Evolutionary conservation across 2,888 invertebrate species (phyloP), one percentile per base, ranked within the genome.

Genomic region (Hypomecis punctinalis): DNA sequence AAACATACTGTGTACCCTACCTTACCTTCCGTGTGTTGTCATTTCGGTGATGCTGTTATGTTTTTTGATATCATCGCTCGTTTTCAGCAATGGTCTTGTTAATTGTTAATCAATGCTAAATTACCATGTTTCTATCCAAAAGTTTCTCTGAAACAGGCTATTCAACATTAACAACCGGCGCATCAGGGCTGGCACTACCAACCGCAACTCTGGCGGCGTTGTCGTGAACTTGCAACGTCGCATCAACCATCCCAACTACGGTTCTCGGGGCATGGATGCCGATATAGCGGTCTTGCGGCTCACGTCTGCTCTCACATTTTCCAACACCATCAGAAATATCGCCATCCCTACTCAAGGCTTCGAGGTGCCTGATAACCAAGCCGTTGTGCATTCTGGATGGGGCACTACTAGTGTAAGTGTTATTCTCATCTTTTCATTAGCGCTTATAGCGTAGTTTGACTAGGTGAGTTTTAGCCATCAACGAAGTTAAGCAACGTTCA

Each of bases 221-320:
- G 0, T 80, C 7, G n/a, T 49, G n/a, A 0, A 43, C 5, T 71
- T 81, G 0, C 37, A 48, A 0, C 23, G 35, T 0, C 74, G 67
- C 6, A 13, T 60, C 61, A 79, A 81, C 69, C 81, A 83, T 59
- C 81, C 79, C 4, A 8, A 53, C 8, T 81, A 71, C 56, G 72
- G 74, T 5, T 8, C 11, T 5, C 5, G 6, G 0, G n/a, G 56
- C n/a, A 23, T 23, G 47, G 56, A 81, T 23, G 75, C 69, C 0
- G 90, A 91, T 65, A 80, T 90, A 58, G 63, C 69, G 13, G 66
- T 90, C 0, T 73, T 89, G 6, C 66, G 64, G 1, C 72, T 89
- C n/a, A 2, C 60, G 2, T 46, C 23, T 0, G 1, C 59, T 0
- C 51, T 76, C 8, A 40, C 35, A 0, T 71, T 48, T 52, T 49